Evolutionary conservation across 2,797 vertebrate genomes (phyloP), one percentile per base, ranked within the genome.

Genomic region (Micromesistius poutassou): DNA sequence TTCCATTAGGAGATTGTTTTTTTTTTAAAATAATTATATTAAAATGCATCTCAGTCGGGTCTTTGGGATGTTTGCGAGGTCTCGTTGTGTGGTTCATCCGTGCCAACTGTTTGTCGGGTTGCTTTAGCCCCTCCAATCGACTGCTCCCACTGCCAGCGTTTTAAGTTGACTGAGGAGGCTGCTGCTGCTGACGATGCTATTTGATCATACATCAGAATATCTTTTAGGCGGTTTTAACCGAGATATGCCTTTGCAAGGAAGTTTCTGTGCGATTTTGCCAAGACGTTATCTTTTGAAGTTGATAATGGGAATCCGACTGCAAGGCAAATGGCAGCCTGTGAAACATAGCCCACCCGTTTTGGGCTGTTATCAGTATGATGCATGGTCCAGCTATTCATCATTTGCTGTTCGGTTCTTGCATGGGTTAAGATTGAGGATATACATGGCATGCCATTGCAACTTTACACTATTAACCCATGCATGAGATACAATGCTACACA

Each of bases 41-140:
- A 62, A 71, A 78, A 78, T 62, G 16, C 30, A 73, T 14, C 28
- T 71, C 8, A 30, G 28, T 71, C 12, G 76, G 62, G 76, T 76
- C 79, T 74, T 68, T 75, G 73, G 77, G 81, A 80, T 86, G 84
- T 86, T 76, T 84, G 87, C 88, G 80, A 82, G 88, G 84, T 76
- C 14, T 85, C 81, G 88, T 83, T 38, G 55, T 84, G 88, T 85
- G 86, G 78, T 90, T 91, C 82, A 81, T 82, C 79, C 1, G 62
- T 86, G 91, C 90, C 89, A 93, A 91, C 87, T 90, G 88, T 91
- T 89, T 85, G 83, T 87, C 84, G 90, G 87, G 83, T 89, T 87
- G 85, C 87, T 89, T 85, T 89, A 90, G 90, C 86, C 87, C 85
- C 87, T 90, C 88, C 91, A 89, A 90, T 90, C 90, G 89, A 93